Percentiles rank a stretch among this genome's conserved stretches.
These are phyloP conservation scores for Peromyscus aztecus DNA, from an alignment of 2,797 vertebrate genomes.

Conservation along the genomic window DNA sequence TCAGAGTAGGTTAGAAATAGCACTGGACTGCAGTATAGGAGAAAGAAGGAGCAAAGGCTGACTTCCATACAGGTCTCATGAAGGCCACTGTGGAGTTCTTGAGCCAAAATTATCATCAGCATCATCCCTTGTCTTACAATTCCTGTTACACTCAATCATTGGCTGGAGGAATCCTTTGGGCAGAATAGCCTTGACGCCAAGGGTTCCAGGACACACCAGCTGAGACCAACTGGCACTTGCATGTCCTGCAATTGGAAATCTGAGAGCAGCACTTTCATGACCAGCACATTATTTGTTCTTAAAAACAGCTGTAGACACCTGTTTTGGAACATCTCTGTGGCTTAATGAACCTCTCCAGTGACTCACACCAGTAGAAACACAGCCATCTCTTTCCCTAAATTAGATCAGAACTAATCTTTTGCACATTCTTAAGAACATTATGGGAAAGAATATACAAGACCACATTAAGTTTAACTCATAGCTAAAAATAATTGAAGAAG, in stretches of 20 bases:
- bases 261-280: neutral
- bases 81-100: neutral
- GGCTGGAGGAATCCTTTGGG: neutral
- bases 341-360: slow-evolving; percentile 39
- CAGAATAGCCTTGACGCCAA: neutral
- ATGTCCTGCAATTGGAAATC: neutral
- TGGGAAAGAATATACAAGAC: slow-evolving; percentile 8
- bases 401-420: slow-evolving; percentile 68
- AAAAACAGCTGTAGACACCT: slow-evolving; percentile 76
- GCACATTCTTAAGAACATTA: slow-evolving; percentile 52
- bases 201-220: slow-evolving; percentile 28
- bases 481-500: slow-evolving; percentile 65
- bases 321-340: slow-evolving; percentile 63
- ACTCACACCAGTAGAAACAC: slow-evolving; percentile 38
- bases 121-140: neutral
- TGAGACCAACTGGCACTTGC: neutral
- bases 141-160: neutral
- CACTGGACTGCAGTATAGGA: neutral
- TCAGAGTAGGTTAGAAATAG: no score
- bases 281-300: neutral
- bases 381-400: slow-evolving; percentile 62
- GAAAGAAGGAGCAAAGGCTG: neutral
- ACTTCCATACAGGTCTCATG: neutral
- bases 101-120: neutral
- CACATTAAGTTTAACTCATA: slow-evolving; percentile 10